A percentile compares a stretch with the other conserved stretches of the same genome.
Evolutionary conservation across 2,113 vertebrate genomes (phyloP).

Genomic region (Oxygymnocypris stewartii): DNA sequence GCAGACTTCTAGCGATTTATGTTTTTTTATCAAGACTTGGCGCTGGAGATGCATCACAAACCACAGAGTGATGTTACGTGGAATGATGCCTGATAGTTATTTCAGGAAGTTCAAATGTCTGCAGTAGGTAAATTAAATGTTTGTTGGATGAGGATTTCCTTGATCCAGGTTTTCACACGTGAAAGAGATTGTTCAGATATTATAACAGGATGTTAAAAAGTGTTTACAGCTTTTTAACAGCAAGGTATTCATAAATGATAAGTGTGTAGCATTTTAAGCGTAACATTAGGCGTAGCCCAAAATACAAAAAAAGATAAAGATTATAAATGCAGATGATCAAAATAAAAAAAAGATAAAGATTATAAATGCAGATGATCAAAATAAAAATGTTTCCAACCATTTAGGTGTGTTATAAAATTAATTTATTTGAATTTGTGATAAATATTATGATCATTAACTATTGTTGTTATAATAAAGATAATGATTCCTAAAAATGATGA

Average conservation of each 20-base stretch:
- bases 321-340: not conserved
- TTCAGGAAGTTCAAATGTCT: not conserved
- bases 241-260: not conserved
- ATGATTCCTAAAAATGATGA: not conserved
- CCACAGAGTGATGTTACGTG: not conserved
- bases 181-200: not conserved
- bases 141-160: not conserved
- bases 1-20: not conserved
- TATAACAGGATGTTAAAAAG: not conserved
- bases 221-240: not conserved
- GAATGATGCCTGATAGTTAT: not conserved
- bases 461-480: not conserved
- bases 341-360: not conserved
- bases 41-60: conserved; percentile 6
- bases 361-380: not conserved
- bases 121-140: conserved; percentile 1
- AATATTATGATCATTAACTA: not conserved
- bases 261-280: not conserved
- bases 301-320: not conserved
- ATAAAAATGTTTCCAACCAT: not conserved
- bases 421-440: not conserved
- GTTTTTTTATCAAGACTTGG: conserved; percentile 10
- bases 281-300: not conserved
- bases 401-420: not conserved
- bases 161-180: not conserved